phyloP scores from a whole-genome alignment of 53 echinoderm and acorn worm species.

The Mesocentrotus franciscanus region DNA sequence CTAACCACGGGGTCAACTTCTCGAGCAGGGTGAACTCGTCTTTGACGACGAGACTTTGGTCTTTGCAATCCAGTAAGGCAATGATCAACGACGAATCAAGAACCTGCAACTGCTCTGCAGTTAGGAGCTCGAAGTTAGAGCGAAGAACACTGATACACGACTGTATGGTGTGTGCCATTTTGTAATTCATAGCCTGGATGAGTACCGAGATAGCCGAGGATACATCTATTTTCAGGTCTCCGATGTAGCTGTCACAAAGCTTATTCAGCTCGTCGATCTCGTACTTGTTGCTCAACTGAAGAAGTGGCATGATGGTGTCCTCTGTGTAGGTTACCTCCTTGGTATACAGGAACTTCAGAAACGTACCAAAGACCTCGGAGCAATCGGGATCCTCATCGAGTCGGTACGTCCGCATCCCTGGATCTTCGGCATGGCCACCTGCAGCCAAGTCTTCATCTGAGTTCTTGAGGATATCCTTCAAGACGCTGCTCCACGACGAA shows the following conservation, averaged over 20 bases:
- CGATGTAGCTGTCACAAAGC: constrained; percentile 63
- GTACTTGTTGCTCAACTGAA: constrained; percentile 74
- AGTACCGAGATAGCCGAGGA: constrained; percentile 26
- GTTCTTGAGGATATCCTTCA: constrained; percentile 22
- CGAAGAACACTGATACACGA: constrained; percentile 27
- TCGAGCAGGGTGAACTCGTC: neutral
- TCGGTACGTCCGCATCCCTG: neutral
- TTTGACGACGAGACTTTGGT: constrained; percentile 26
- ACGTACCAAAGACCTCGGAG: constrained; percentile 65
- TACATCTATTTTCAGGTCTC: neutral
- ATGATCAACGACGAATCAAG: constrained; percentile 1
- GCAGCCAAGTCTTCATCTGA: neutral
- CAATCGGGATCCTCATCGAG: constrained; percentile 45
- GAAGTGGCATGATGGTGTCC: constrained; percentile 63
- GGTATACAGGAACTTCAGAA: constrained; percentile 73
- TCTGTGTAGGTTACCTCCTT: constrained; percentile 54
- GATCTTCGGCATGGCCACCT: neutral
- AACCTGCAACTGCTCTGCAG: neutral
- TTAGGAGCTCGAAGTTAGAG: constrained; percentile 2
- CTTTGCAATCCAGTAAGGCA: neutral
- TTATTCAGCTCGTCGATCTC: constrained; percentile 56
- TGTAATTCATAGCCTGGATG: constrained; percentile 3
- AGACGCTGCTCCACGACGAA: constrained; percentile 71
- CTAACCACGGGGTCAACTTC: constrained; percentile 13
- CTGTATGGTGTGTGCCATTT: neutral